Percentiles rank a stretch among this genome's conserved stretches.
These are phyloP conservation scores for Poicephalus meyeri DNA, from an alignment of 2,113 vertebrate species.

Conservation along the genomic window DNA sequence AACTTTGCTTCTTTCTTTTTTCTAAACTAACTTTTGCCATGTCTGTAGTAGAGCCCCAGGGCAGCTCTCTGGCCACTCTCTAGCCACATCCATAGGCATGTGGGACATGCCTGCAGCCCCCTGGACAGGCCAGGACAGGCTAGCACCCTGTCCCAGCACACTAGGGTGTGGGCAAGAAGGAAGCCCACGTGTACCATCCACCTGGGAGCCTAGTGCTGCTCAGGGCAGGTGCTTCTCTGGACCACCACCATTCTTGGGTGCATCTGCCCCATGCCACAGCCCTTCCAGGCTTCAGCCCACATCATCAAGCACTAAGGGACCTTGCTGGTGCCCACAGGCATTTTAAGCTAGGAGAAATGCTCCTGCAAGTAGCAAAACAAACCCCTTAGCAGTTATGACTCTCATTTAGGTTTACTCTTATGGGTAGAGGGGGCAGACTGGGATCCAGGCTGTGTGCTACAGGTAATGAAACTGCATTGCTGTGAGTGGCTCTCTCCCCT, in stretches of 20 bases:
- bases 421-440: accelerated
- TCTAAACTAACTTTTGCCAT: neutral
- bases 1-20: neutral
- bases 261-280: neutral
- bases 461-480: neutral
- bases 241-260: neutral
- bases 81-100: no score
- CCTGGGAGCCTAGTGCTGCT: neutral
- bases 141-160: accelerated
- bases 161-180: accelerated
- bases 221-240: neutral
- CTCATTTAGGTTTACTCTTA: neutral
- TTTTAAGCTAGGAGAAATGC: neutral
- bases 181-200: neutral
- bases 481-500: neutral
- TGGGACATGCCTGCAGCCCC: no score
- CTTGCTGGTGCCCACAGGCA: neutral
- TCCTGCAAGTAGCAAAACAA: neutral
- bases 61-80: neutral
- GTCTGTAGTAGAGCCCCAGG: neutral
- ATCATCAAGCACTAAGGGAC: neutral
- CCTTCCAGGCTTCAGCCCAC: neutral
- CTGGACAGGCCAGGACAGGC: no score
- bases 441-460: neutral
- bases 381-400: neutral